Percentiles rank a stretch among this genome's conserved stretches.
Conservation (phyloP, 2,888 invertebrate species). For the Campoplex capitator region DNA sequence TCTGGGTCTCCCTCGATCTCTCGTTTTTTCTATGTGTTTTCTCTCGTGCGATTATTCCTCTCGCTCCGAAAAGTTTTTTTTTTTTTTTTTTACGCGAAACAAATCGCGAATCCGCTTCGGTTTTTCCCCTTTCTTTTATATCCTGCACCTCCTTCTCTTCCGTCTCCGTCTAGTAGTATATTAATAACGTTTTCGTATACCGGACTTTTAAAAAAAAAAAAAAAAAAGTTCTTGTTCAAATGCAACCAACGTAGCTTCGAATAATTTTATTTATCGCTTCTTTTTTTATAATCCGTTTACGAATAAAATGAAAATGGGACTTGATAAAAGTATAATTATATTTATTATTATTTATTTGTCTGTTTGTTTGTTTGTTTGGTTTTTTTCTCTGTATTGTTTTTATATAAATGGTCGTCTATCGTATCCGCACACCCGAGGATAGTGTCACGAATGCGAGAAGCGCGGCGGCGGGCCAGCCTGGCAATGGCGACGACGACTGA, state of each 20-base stretch:
- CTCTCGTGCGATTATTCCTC: conserved; percentile 73
- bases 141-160: conserved; percentile 52
- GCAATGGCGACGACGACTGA: conserved; percentile 86
- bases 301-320: conserved; percentile 52
- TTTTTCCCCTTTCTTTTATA: conserved; percentile 57
- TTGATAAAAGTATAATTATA: conserved; percentile 50
- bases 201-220: conserved; percentile 41
- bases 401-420: conserved; percentile 80
- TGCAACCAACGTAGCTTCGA: conserved; percentile 52
- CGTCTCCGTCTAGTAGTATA: conserved; percentile 61
- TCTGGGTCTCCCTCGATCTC: conserved; percentile 46
- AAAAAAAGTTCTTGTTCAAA: conserved; percentile 32
- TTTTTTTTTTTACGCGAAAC: conserved; percentile 7
- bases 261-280: conserved; percentile 40
- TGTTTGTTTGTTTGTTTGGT: conserved; percentile 42
- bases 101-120: conserved; percentile 55
- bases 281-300: conserved; percentile 55
- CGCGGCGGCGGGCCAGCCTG: conserved; percentile 81
- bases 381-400: conserved; percentile 44
- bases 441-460: conserved; percentile 79
- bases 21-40: conserved; percentile 59
- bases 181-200: conserved; percentile 66
- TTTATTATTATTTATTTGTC: conserved; percentile 52
- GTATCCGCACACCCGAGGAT: conserved; percentile 77
- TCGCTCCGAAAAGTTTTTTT: conserved; percentile 27